Conservation (phyloP, 1,140 invertebrate species). For the Pissodes strobi region DNA sequence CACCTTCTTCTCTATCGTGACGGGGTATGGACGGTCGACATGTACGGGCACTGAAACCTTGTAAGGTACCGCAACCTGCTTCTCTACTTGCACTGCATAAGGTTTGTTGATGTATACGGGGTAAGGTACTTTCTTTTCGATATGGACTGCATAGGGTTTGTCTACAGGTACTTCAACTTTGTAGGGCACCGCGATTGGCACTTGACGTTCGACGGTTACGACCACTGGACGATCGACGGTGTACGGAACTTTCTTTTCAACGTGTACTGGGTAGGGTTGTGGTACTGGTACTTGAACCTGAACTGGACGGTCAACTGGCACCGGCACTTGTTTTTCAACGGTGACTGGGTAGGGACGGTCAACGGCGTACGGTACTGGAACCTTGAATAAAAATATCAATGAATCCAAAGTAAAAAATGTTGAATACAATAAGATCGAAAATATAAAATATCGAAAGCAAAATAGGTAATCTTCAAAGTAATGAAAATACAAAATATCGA, state of each 20-base stretch:
- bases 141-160: conserved; percentile 36
- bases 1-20: conserved; percentile 32
- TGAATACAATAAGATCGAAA: no score
- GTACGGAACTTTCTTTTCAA: conserved; percentile 38
- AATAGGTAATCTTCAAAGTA: no score
- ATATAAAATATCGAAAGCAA: no score
- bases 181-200: conserved; percentile 38
- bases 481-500: no score
- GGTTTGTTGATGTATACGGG: conserved; percentile 38
- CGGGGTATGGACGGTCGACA: conserved; percentile 34
- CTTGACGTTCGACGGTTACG: conserved; percentile 29
- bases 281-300: conserved; percentile 36
- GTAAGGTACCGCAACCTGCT: conserved; percentile 32
- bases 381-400: no score
- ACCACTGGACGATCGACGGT: conserved; percentile 29
- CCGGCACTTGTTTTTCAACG: conserved; percentile 30
- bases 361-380: conserved; percentile 21
- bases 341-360: conserved; percentile 34
- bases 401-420: no score
- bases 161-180: conserved; percentile 38
- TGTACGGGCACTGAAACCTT: conserved; percentile 29
- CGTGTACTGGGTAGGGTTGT: conserved; percentile 38
- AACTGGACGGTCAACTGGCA: conserved; percentile 30
- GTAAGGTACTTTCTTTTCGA: conserved; percentile 38
- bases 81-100: conserved; percentile 29